phyloP scores from a whole-genome alignment of 2,797 vertebrate genomes.

The Lithobates pipiens region DNA sequence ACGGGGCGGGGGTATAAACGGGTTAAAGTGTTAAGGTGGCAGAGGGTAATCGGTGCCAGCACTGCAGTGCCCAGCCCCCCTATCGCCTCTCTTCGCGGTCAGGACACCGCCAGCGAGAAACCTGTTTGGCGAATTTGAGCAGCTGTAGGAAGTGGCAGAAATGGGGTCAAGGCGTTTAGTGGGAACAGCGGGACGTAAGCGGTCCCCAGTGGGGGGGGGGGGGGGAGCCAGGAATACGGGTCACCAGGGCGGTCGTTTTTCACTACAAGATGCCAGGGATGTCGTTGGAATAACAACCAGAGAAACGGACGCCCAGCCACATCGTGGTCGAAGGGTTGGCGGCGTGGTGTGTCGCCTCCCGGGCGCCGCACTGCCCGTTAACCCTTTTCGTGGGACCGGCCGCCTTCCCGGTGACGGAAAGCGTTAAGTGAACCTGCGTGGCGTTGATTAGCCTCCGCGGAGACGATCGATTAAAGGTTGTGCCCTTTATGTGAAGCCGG shows the following conservation, averaged over 20 bases:
- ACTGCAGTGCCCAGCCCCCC: not conserved
- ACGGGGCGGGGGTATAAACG: no score
- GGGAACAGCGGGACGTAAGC: not conserved
- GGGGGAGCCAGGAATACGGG: not conserved
- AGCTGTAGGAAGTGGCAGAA: not conserved
- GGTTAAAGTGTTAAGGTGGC: no score
- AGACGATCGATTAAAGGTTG: constrained; percentile 6
- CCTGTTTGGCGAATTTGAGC: not conserved
- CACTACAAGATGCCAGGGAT: not conserved
- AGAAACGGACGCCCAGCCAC: no score
- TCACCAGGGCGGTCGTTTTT: not conserved
- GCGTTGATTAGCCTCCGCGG: not conserved
- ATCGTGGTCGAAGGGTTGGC: no score
- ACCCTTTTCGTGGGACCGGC: no score
- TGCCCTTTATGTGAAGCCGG: not conserved
- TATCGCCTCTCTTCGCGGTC: not conserved
- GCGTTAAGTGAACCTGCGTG: not conserved
- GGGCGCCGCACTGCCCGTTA: no score
- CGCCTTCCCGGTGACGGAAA: not conserved
- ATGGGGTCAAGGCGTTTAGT: not conserved
- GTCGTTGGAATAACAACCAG: not conserved
- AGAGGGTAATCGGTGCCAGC: no score
- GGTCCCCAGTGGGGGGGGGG: not conserved
- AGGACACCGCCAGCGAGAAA: not conserved
- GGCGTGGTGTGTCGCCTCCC: no score